These are phyloP conservation scores for Tetramorium bicarinatum DNA, from an alignment of 2,888 invertebrate genomes.

Conservation along the genomic window DNA sequence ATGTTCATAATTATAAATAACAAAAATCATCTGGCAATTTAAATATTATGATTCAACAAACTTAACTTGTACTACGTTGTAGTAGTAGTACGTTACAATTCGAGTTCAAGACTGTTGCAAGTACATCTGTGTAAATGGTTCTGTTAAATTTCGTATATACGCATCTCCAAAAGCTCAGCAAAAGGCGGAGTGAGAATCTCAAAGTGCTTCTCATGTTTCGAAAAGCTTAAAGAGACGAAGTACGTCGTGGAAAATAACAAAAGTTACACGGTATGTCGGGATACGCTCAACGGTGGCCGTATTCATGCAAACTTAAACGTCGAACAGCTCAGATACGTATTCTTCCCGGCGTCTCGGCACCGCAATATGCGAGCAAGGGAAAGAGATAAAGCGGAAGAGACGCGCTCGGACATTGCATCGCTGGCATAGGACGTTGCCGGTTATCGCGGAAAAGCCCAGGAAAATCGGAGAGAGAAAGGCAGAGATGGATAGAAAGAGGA, in stretches of 20 bases:
- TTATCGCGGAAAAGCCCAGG: conserved; percentile 68
- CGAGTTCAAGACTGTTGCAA: neutral
- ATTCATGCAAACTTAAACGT: conserved; percentile 42
- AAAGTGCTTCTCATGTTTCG: neutral
- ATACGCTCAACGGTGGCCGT: conserved; percentile 24
- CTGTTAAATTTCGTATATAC: neutral
- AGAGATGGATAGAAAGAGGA: conserved; percentile 48
- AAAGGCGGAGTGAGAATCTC: neutral
- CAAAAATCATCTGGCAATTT: neutral
- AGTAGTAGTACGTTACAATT: conserved; percentile 2
- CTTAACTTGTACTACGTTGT: conserved; percentile 1
- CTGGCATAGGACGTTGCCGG: conserved; percentile 57
- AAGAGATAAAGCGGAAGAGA: conserved; percentile 70
- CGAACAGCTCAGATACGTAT: conserved; percentile 35
- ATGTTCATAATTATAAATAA: neutral
- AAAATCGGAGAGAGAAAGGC: conserved; percentile 33
- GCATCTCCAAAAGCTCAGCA: neutral
- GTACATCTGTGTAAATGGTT: neutral
- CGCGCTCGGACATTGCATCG: conserved; percentile 59
- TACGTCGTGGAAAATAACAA: conserved; percentile 2
- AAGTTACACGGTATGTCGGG: neutral
- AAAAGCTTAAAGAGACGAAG: neutral
- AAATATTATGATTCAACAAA: neutral
- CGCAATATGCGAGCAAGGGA: conserved; percentile 40
- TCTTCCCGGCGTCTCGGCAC: neutral